Conservation (phyloP, 2,888 invertebrate species). For the Zaprionus bogoriensis region DNA sequence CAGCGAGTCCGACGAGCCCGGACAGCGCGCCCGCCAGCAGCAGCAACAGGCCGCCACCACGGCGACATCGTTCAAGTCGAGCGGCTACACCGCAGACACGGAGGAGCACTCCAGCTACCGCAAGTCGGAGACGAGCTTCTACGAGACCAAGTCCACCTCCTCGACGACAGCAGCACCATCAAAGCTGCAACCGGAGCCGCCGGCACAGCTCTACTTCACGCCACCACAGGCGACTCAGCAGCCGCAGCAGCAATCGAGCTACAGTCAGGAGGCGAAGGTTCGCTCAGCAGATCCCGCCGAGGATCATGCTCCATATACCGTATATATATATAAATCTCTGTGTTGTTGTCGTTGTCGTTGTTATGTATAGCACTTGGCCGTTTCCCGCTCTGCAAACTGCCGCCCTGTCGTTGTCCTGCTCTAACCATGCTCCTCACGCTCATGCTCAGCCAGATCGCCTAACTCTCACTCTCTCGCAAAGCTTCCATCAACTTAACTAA, state of each 20-base stretch:
- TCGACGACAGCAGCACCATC: constrained; percentile 20
- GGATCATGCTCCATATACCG: too few species aligned
- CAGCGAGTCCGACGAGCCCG: constrained; percentile 86
- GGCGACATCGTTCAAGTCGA: constrained; percentile 79
- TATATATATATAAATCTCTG: too few species aligned
- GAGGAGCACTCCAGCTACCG: constrained; percentile 85
- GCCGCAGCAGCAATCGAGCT: constrained; percentile 34
- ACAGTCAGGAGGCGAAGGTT: constrained; percentile 81
- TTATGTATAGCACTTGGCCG: constrained; percentile 61
- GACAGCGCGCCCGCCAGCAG: constrained; percentile 65
- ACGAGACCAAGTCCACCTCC: constrained; percentile 68
- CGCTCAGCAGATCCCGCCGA: constrained; percentile 52
- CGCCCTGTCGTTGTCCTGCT: constrained; percentile 19
- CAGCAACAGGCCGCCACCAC: constrained; percentile 69
- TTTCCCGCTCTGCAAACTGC: constrained; percentile 12
- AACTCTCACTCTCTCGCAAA: constrained; percentile 20
- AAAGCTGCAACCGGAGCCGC: constrained; percentile 61
- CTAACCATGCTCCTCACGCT: constrained; percentile 10
- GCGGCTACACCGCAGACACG: constrained; percentile 89
- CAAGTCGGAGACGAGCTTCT: constrained; percentile 80
- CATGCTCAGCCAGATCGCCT: constrained; percentile 15
- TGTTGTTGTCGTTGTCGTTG: constrained; percentile 48
- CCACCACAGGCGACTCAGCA: constrained; percentile 29
- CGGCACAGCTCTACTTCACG: constrained; percentile 62
- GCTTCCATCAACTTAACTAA: constrained; percentile 13